Conservation (phyloP, 1,140 invertebrate genomes). For the Euwallacea similis region DNA sequence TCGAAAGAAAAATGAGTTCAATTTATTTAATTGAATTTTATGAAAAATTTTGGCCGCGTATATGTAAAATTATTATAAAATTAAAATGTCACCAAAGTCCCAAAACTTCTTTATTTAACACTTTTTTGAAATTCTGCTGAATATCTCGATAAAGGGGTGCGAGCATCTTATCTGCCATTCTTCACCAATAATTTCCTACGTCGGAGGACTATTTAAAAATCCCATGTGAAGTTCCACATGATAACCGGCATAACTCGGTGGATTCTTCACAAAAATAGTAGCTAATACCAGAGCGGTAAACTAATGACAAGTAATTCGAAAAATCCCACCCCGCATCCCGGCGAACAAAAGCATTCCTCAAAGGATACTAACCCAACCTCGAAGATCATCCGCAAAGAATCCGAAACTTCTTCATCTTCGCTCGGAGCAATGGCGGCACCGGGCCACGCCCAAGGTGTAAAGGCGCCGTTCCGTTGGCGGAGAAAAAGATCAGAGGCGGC, state of each 20-base stretch:
- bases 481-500: constrained; percentile 33
- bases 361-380: constrained; percentile 29
- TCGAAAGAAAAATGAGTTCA: no score
- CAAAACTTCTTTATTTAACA: no score
- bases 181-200: no score
- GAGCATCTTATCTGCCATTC: no score
- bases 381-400: constrained; percentile 28
- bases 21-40: no score
- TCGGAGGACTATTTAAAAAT: no score
- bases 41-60: no score
- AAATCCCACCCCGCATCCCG: constrained; percentile 10
- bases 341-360: constrained; percentile 33
- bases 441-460: constrained; percentile 41
- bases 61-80: no score
- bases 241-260: neutral
- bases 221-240: neutral
- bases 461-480: constrained; percentile 36
- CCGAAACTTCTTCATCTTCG: constrained; percentile 22
- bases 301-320: neutral
- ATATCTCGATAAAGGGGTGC: no score
- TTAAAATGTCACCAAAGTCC: no score
- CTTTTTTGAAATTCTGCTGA: no score
- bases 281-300: neutral
- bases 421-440: constrained; percentile 43
- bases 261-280: neutral